A percentile compares a stretch with the other conserved stretches of the same genome.
Conservation (phyloP, 37 sponge, comb jelly and placozoan genomes). For the Hormiphora californensis region DNA sequence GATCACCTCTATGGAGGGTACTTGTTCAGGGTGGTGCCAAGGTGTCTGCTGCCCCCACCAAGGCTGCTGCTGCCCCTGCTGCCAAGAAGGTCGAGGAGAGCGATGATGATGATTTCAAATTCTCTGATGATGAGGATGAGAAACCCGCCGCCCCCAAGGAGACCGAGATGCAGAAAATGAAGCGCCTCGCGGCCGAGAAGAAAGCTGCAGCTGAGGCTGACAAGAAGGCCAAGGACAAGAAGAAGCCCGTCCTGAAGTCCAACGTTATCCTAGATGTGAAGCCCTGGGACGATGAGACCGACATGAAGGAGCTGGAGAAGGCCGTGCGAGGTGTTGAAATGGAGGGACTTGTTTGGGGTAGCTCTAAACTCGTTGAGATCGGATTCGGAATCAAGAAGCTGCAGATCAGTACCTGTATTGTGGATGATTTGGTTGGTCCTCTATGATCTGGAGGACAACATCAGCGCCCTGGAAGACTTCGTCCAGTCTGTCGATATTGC, state of each 20-base stretch:
- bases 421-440: constrained; percentile 45
- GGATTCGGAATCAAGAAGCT: constrained; percentile 55
- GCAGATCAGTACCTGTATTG: constrained; percentile 52
- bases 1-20: background rate
- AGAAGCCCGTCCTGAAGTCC: constrained; percentile 4
- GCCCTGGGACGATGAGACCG: constrained; percentile 59
- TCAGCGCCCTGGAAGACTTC: constrained; percentile 16
- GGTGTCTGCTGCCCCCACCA: background rate
- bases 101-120: constrained; percentile 57
- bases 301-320: constrained; percentile 51
- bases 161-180: constrained; percentile 29
- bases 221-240: constrained; percentile 18
- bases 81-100: constrained; percentile 15
- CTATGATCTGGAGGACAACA: constrained; percentile 31
- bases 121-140: constrained; percentile 54
- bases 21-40: background rate
- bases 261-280: constrained; percentile 55
- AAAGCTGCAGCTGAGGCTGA: constrained; percentile 40
- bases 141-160: background rate
- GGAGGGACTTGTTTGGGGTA: constrained; percentile 56
- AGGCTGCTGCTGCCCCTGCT: background rate
- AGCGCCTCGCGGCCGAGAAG: constrained; percentile 23
- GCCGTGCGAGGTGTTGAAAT: constrained; percentile 40
- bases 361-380: constrained; percentile 36
- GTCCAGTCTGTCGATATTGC: constrained; percentile 55